These are phyloP conservation scores for Pollimyrus isidori DNA, from an alignment of 2,113 vertebrate species.

Conservation along the genomic window DNA sequence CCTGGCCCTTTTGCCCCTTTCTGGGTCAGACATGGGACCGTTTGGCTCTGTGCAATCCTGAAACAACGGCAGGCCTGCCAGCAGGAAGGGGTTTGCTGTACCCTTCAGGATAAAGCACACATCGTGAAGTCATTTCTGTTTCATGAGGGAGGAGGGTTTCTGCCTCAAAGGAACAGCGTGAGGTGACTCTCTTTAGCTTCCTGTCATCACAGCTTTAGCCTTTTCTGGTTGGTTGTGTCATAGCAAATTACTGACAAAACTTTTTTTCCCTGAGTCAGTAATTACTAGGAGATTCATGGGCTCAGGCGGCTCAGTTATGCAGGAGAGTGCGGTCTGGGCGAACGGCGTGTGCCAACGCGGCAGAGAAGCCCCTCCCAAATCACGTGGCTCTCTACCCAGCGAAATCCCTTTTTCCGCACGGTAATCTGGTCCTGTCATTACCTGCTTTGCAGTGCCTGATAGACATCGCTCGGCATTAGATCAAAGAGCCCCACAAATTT, in stretches of 20 bases:
- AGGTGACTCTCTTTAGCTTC: not conserved
- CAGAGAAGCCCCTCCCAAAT: not conserved
- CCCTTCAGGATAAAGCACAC: not conserved
- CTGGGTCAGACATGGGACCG: not conserved
- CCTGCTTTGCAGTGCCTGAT: conserved; percentile 42
- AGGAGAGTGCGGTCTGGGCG: not conserved
- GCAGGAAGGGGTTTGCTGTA: not conserved
- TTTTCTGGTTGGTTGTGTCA: not conserved
- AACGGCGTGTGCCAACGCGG: not conserved
- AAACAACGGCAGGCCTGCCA: not conserved
- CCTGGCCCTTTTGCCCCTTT: not conserved
- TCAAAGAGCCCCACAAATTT: conserved; percentile 34
- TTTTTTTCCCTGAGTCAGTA: not conserved
- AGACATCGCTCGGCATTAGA: conserved; percentile 61
- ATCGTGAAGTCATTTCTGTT: not conserved
- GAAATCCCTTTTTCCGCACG: conserved; percentile 34
- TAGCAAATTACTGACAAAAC: not conserved
- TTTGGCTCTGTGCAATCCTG: not conserved
- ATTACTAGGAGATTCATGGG: not conserved
- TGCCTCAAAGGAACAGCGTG: not conserved
- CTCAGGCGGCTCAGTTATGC: not conserved
- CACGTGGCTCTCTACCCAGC: not conserved
- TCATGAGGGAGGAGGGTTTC: not conserved
- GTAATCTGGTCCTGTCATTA: conserved; percentile 51
- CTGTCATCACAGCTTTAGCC: not conserved